A percentile compares a stretch with the other conserved stretches of the same genome.
These are phyloP conservation scores for Drosophila sturtevanti DNA, from an alignment of 1,140 invertebrate species.

Conservation along the genomic window DNA sequence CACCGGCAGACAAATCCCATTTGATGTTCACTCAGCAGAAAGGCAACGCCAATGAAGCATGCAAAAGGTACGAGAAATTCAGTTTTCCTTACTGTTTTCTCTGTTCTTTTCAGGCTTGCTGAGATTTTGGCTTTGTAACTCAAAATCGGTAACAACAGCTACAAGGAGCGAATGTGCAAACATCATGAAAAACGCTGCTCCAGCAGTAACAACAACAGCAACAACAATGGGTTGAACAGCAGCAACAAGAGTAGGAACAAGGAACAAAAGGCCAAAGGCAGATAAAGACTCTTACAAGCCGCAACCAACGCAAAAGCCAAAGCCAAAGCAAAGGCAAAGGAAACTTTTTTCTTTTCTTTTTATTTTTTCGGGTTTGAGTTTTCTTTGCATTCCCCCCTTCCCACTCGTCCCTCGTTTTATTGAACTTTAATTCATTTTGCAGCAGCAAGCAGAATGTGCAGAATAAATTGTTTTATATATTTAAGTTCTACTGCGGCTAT, in stretches of 20 bases:
- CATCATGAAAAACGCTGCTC: conserved; percentile 68
- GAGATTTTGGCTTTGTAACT: conserved; percentile 80
- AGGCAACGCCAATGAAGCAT: conserved; percentile 80
- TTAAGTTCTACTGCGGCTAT: conserved; percentile 61
- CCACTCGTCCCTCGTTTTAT: conserved; percentile 44
- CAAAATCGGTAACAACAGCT: conserved; percentile 64
- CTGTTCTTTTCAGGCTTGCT: conserved; percentile 29
- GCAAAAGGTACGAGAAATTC: conserved; percentile 71
- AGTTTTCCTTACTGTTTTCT: conserved; percentile 57
- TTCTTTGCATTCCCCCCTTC: not conserved
- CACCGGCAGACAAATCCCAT: conserved; percentile 71
- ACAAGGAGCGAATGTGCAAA: conserved; percentile 77
- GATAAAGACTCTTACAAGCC: conserved; percentile 54
- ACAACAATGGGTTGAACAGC: conserved; percentile 2
- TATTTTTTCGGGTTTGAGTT: conserved; percentile 10
- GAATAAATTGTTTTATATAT: conserved; percentile 67
- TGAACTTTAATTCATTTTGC: conserved; percentile 72
- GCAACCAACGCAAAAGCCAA: conserved; percentile 33
- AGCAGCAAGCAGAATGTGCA: conserved; percentile 48
- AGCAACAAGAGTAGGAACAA: conserved; percentile 12
- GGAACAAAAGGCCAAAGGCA: conserved; percentile 48
- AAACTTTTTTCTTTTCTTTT: conserved; percentile 26
- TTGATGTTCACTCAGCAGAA: conserved; percentile 81
- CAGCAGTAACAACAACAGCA: conserved; percentile 33
- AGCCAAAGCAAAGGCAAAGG: conserved; percentile 30